phyloP scores from a whole-genome alignment of 2,797 vertebrate genomes.

The Bovichtus variegatus region DNA sequence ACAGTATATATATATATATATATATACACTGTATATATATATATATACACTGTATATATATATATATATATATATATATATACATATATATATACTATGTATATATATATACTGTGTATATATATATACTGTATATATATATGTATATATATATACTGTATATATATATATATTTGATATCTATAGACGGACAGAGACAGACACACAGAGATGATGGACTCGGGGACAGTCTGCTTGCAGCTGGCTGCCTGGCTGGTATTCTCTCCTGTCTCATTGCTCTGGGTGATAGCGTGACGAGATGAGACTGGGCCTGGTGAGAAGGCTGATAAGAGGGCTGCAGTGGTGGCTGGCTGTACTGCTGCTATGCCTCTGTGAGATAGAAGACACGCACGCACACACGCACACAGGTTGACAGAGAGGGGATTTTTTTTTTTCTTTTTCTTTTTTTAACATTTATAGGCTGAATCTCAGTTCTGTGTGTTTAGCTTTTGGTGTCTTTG shows the following conservation, averaged over 20 bases:
- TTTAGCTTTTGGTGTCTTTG: slow-evolving; percentile 42
- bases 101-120: too few relatives aligned
- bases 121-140: too few relatives aligned
- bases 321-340: slow-evolving; percentile 79
- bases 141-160: too few relatives aligned
- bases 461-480: slow-evolving; percentile 42
- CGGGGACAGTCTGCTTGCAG: slow-evolving; percentile 72
- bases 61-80: too few relatives aligned
- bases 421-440: slow-evolving; percentile 2
- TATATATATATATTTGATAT: too few relatives aligned
- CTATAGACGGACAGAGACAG: slow-evolving; percentile 25
- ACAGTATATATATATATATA: too few relatives aligned
- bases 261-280: slow-evolving; percentile 81
- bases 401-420: slow-evolving; percentile 39
- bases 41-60: too few relatives aligned
- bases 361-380: slow-evolving; percentile 66
- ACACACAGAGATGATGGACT: slow-evolving; percentile 71
- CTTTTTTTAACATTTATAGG: slow-evolving; percentile 35
- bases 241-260: slow-evolving; percentile 71
- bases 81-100: too few relatives aligned
- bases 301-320: slow-evolving; percentile 78
- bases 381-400: slow-evolving; percentile 53
- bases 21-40: too few relatives aligned
- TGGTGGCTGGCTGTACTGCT: slow-evolving; percentile 67
- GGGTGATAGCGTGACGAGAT: slow-evolving; percentile 82